Evolutionary conservation across 2,797 vertebrate genomes (phyloP).

Genomic region (Apodemus agrarius): DNA sequence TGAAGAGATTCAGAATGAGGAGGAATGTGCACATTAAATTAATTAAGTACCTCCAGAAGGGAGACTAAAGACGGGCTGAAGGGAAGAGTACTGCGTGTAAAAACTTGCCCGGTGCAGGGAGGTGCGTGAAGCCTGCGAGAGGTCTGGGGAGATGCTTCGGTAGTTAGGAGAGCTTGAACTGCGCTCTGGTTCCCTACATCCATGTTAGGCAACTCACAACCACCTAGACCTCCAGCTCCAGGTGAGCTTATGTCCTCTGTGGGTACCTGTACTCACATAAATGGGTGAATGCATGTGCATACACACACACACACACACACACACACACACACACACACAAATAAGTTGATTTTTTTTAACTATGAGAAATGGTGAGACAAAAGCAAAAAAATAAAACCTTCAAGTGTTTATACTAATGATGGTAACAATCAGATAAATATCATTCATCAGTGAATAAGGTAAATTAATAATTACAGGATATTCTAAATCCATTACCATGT

Average conservation of each 20-base stretch:
- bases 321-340: not conserved
- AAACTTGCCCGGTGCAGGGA: not conserved
- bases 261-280: not conserved
- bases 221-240: not conserved
- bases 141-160: not conserved
- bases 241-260: not conserved
- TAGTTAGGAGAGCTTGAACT: not conserved
- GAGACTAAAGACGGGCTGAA: not conserved
- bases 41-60: not conserved
- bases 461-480: constrained; percentile 8
- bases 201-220: not conserved
- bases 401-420: constrained; percentile 1
- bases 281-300: no score
- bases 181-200: not conserved
- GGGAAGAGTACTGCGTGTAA: not conserved
- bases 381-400: not conserved
- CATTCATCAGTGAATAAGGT: not conserved
- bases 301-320: not conserved
- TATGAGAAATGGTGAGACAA: not conserved
- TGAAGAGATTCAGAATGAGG: not conserved
- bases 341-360: not conserved
- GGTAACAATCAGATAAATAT: not conserved
- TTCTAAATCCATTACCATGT: constrained; percentile 13
- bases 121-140: not conserved
- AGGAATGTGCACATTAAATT: not conserved